A percentile compares a stretch with the other conserved stretches of the same genome.
Evolutionary conservation across 2,797 vertebrate species (phyloP).

Genomic region (Cercopithecus hamlyni): DNA sequence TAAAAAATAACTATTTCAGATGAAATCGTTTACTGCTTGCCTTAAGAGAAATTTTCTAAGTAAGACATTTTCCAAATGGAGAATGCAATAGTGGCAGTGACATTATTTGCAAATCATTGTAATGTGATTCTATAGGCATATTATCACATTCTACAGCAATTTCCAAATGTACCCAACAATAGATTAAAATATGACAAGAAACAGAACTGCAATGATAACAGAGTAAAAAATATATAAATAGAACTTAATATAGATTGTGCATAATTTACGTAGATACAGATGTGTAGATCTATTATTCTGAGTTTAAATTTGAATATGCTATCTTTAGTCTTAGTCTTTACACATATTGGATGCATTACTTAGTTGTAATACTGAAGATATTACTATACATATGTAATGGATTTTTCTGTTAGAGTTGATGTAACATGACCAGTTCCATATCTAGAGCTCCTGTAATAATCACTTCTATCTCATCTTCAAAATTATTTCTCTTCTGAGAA

Average conservation of each 20-base stretch:
- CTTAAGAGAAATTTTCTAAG: slow-evolving; percentile 37
- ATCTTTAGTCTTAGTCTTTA: slow-evolving; percentile 37
- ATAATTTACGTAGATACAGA: background rate
- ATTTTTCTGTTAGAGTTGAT: slow-evolving; percentile 46
- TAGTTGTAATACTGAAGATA: slow-evolving; percentile 1
- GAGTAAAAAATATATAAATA: slow-evolving; percentile 3
- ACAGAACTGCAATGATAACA: background rate
- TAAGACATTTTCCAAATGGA: slow-evolving; percentile 27
- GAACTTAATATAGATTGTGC: slow-evolving; percentile 4
- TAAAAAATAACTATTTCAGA: background rate
- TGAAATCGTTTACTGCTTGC: slow-evolving; percentile 21
- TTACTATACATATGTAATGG: background rate
- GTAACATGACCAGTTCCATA: background rate
- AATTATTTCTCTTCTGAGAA: background rate
- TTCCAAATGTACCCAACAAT: slow-evolving; percentile 10
- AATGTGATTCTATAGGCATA: slow-evolving; percentile 28
- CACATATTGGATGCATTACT: background rate
- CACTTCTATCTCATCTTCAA: slow-evolving; percentile 9
- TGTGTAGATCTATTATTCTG: background rate
- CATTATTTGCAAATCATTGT: slow-evolving; percentile 60
- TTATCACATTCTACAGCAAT: slow-evolving; percentile 48
- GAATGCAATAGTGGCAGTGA: background rate
- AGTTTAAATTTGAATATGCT: slow-evolving; percentile 29
- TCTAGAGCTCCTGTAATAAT: background rate
- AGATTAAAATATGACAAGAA: slow-evolving; percentile 40